Evolutionary conservation across 2,113 vertebrate species (phyloP).

Genomic region (Corythaixoides concolor): DNA sequence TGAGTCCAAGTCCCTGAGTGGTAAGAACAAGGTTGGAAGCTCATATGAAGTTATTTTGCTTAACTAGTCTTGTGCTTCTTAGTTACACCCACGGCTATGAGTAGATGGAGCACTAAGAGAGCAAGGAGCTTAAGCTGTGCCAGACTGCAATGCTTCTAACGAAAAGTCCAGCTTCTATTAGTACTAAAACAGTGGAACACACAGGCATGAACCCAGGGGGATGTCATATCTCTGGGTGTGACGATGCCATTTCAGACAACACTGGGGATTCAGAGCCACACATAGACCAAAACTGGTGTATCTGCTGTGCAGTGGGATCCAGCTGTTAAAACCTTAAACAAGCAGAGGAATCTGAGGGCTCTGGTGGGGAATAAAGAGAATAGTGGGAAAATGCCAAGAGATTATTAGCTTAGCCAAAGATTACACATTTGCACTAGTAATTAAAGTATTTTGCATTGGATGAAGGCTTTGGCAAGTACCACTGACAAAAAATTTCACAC

Average conservation of each 20-base stretch:
- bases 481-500: conserved; percentile 76
- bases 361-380: conserved; percentile 63
- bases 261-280: background rate
- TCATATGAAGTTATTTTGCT: background rate
- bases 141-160: background rate
- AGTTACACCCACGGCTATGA: background rate
- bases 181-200: background rate
- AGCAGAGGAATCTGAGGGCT: conserved; percentile 33
- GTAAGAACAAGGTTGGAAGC: background rate
- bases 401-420: conserved; percentile 74
- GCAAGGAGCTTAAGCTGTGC: background rate
- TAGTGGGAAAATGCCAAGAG: conserved; percentile 49
- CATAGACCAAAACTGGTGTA: rapidly evolving
- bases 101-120: background rate
- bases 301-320: background rate
- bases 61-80: background rate
- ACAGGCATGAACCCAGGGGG: background rate
- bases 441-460: conserved; percentile 77
- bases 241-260: rapidly evolving
- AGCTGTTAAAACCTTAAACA: conserved; percentile 37
- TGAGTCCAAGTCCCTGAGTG: background rate
- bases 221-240: too few species aligned
- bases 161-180: background rate
- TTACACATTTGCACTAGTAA: conserved; percentile 73
- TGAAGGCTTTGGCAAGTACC: conserved; percentile 72